phyloP scores from a whole-genome alignment of 2,888 invertebrate species.

The Leptura quadrifasciata region DNA sequence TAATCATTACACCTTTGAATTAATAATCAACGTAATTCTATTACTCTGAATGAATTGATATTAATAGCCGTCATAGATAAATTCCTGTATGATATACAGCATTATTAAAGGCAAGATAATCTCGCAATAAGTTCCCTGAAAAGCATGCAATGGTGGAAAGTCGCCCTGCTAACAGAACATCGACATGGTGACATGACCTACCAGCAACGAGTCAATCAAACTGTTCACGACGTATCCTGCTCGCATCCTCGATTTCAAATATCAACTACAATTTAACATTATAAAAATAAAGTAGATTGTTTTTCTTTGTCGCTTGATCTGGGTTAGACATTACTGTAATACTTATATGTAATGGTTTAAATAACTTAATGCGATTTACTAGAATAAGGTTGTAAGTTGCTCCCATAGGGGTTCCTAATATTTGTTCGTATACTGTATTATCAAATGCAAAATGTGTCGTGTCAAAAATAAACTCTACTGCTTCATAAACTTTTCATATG shows the following conservation, averaged over 20 bases:
- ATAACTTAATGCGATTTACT: not conserved
- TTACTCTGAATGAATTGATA: not conserved
- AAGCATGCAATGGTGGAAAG: constrained; percentile 19
- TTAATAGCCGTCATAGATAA: constrained; percentile 22
- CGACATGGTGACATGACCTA: constrained; percentile 63
- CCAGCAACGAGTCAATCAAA: constrained; percentile 64
- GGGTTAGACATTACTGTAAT: constrained; percentile 38
- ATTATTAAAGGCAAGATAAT: not conserved
- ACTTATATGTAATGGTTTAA: constrained; percentile 6
- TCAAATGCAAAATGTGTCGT: no score
- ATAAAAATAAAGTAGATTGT: constrained; percentile 42
- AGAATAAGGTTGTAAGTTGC: not conserved
- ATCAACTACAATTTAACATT: constrained; percentile 44
- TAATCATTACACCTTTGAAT: not conserved
- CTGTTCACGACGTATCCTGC: constrained; percentile 65
- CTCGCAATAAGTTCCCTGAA: constrained; percentile 9
- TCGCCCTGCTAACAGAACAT: constrained; percentile 42
- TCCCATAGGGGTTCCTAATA: no score
- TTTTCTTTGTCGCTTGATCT: constrained; percentile 35
- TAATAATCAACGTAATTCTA: not conserved
- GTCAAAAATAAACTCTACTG: no score
- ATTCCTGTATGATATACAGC: constrained; percentile 4
- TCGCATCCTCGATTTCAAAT: constrained; percentile 60
- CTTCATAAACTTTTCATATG: no score
- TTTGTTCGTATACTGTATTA: no score